Evolutionary conservation across 1,140 invertebrate species (phyloP).

Genomic region (Dreissena rostriformis): DNA sequence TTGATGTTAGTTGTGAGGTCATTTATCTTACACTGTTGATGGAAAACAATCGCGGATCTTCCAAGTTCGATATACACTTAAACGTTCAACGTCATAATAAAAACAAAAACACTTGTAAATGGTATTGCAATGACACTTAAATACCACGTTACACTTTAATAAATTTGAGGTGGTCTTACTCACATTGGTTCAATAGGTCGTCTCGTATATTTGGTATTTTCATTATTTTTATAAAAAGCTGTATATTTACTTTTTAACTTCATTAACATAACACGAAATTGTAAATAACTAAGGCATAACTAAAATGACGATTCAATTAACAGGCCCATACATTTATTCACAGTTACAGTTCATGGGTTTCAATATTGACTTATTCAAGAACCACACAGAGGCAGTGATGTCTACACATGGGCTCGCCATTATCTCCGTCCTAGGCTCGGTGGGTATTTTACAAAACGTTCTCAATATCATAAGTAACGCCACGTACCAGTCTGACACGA

Average conservation of each 20-base stretch:
- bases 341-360: slow-evolving; percentile 67
- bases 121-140: too few species aligned
- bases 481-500: too few species aligned
- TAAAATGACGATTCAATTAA: not conserved
- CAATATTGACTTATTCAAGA: slow-evolving; percentile 64
- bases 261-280: not conserved
- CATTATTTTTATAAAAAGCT: not conserved
- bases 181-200: too few species aligned
- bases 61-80: too few species aligned
- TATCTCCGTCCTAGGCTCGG: slow-evolving; percentile 60
- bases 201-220: not conserved
- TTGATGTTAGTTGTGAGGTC: too few species aligned
- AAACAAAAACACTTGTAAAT: too few species aligned
- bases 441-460: slow-evolving; percentile 34
- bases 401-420: slow-evolving; percentile 61
- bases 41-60: too few species aligned
- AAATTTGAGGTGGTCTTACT: too few species aligned
- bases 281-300: not conserved
- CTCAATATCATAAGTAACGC: too few species aligned
- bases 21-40: too few species aligned
- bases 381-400: slow-evolving; percentile 56
- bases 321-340: not conserved
- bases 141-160: too few species aligned
- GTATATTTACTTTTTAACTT: not conserved
- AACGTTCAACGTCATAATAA: too few species aligned